Evolutionary conservation across 1,140 invertebrate species (phyloP), one percentile per base, ranked within the genome.

Genomic region (Nebria ingens): DNA sequence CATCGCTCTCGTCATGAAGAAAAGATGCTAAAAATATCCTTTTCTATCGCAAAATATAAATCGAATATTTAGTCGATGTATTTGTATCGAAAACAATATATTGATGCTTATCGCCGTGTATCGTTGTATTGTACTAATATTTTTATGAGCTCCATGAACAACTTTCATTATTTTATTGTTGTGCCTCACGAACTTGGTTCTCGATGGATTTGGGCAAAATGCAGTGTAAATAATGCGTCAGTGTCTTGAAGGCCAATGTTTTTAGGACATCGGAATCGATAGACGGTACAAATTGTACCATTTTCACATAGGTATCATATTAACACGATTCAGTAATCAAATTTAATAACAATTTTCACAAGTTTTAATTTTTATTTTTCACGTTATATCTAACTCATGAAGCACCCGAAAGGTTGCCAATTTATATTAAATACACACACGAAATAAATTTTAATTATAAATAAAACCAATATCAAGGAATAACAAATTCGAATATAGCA

Each of bases 1-100:
- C 50, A 53, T 51, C 42, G 19, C 21, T 51, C 50, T 23, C 50
- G 50, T 21, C 50, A 51, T 51, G 3, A 51, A 45, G 40, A 17
- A 45, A 6, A 45, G 6, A 45, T 45, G 15, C 9, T 45, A 45
- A 4, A 11, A 4, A 45, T n/a, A 9, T n/a, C n/a, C n/a, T 45
- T 12, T 4, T 4, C 15, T 45, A 17, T 17, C 15, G 17, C 15
- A 45, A 45, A 45, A 45, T 45, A 45, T 12, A 9, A 12, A 12
- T 45, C 40, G 9, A 45, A 45, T 45, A 45, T 17, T 17, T 45
- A 4, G 40, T n/a, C n/a, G n/a, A n/a, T n/a, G n/a, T n/a, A 11
- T 45, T 45, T 45, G 40, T 6, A 45, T 45, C 3, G 40, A 9
- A 45, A 4, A 45, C 40, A 45, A 17, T 34, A n/a, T 34, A 34